Conservation (phyloP, 2,797 vertebrate genomes). For the Miichthys miiuy region DNA sequence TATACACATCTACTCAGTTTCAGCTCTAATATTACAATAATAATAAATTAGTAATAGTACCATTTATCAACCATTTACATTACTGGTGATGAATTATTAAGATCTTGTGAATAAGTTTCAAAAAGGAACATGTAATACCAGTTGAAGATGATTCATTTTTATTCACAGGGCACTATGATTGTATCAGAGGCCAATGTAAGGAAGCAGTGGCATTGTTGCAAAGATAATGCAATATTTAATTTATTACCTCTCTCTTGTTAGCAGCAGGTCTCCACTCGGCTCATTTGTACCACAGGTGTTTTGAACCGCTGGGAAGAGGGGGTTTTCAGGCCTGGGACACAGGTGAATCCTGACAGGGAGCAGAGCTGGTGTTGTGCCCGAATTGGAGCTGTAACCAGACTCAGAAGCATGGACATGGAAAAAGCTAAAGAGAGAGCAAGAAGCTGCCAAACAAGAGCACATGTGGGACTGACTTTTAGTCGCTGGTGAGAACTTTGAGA, state of each 20-base stretch:
- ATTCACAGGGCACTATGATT: slow-evolving; percentile 32
- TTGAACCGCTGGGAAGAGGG: too few species aligned
- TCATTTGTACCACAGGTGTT: too few species aligned
- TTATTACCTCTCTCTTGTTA: slow-evolving; percentile 20
- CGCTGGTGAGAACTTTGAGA: too few species aligned
- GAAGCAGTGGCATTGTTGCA: slow-evolving; percentile 38
- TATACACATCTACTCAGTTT: slow-evolving; percentile 77
- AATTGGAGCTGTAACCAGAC: not conserved
- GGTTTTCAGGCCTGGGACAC: too few species aligned
- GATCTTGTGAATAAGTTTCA: slow-evolving; percentile 76
- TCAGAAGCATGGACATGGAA: too few species aligned
- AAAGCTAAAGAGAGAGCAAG: too few species aligned
- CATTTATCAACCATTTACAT: slow-evolving; percentile 86
- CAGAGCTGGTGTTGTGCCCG: too few species aligned
- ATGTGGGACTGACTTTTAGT: too few species aligned
- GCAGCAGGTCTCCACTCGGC: too few species aligned
- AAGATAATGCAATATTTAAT: slow-evolving; percentile 46
- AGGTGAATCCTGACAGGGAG: not conserved
- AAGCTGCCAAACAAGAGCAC: too few species aligned
- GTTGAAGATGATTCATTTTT: slow-evolving; percentile 68
- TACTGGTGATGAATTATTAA: slow-evolving; percentile 83
- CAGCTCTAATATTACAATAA: slow-evolving; percentile 84
- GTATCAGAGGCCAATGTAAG: slow-evolving; percentile 23
- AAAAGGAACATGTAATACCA: slow-evolving; percentile 79
- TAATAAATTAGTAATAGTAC: slow-evolving; percentile 82